Conservation (phyloP, 2,113 vertebrate species). For the Glaucidium brasilianum region DNA sequence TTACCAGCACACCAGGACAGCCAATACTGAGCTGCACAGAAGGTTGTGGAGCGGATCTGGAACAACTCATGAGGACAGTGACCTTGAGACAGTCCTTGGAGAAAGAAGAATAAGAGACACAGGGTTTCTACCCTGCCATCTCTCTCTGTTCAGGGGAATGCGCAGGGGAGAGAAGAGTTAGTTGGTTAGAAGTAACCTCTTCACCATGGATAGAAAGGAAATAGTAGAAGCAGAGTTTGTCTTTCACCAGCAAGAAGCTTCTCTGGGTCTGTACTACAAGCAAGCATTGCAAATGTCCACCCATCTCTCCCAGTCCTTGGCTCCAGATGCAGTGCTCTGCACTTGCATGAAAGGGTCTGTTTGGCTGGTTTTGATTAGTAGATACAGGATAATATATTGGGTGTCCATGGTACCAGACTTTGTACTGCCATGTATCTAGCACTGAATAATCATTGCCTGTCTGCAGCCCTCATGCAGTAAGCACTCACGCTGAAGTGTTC, state of each 20-base stretch:
- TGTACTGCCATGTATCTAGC: not conserved
- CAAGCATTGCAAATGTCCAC: not conserved
- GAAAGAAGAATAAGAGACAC: not conserved
- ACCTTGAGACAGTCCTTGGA: not conserved
- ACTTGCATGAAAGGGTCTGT: not conserved
- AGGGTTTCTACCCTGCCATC: not conserved
- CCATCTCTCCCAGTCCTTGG: not conserved
- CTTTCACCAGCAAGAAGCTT: not conserved
- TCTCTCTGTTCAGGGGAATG: not conserved
- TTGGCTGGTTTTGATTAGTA: fast-evolving
- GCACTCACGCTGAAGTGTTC: fast-evolving
- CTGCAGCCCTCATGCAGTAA: not conserved
- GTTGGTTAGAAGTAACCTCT: not conserved
- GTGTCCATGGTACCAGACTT: not conserved
- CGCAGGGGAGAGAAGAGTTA: not conserved
- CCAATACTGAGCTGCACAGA: not conserved
- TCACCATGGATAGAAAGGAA: not conserved
- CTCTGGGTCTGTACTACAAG: not conserved
- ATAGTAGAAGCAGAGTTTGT: not conserved
- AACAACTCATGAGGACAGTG: not conserved
- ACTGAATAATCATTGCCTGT: not conserved
- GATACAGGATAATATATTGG: not conserved
- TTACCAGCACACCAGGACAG: not conserved
- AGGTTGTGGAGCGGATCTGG: too few relatives aligned
- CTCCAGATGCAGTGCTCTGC: not conserved